Conservation (phyloP, 2,797 vertebrate genomes). For the Hoplostethus atlanticus region DNA sequence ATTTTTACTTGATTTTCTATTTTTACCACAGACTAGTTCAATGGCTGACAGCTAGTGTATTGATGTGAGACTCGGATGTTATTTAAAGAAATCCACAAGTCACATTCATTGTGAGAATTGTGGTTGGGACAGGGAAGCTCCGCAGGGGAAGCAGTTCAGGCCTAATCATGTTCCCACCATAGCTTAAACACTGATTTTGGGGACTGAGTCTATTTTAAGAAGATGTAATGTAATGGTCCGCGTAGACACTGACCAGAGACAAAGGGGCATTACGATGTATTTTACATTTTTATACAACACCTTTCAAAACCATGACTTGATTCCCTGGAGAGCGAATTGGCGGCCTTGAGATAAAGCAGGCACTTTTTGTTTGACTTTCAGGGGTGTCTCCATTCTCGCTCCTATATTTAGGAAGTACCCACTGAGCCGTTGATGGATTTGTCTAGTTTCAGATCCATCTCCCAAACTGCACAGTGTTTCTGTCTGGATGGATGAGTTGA, state of each 20-base stretch:
- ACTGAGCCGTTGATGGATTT: slow-evolving; percentile 84
- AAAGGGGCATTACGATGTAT: slow-evolving; percentile 67
- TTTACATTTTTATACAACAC: slow-evolving; percentile 78
- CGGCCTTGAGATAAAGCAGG: slow-evolving; percentile 83
- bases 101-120: slow-evolving; percentile 36
- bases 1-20: slow-evolving; percentile 71
- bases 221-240: slow-evolving; percentile 54
- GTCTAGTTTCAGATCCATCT: slow-evolving; percentile 77
- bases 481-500: slow-evolving; percentile 79
- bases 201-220: slow-evolving; percentile 65
- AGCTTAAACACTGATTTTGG: slow-evolving; percentile 32
- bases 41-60: slow-evolving; percentile 52
- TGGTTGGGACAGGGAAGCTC: slow-evolving; percentile 24
- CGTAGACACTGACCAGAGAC: slow-evolving; percentile 74
- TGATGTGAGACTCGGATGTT: slow-evolving; percentile 50
- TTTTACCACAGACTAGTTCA: slow-evolving; percentile 58
- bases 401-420: slow-evolving; percentile 88
- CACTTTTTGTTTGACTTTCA: slow-evolving; percentile 86
- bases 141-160: slow-evolving; percentile 35
- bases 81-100: slow-evolving; percentile 48
- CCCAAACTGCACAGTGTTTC: slow-evolving; percentile 81
- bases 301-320: slow-evolving; percentile 82
- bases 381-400: slow-evolving; percentile 82
- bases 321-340: slow-evolving; percentile 82
- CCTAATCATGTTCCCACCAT: slow-evolving; percentile 32